Evolutionary conservation across 1,140 invertebrate species (phyloP), one percentile per base, ranked within the genome.

Genomic region (Batillaria attramentaria): DNA sequence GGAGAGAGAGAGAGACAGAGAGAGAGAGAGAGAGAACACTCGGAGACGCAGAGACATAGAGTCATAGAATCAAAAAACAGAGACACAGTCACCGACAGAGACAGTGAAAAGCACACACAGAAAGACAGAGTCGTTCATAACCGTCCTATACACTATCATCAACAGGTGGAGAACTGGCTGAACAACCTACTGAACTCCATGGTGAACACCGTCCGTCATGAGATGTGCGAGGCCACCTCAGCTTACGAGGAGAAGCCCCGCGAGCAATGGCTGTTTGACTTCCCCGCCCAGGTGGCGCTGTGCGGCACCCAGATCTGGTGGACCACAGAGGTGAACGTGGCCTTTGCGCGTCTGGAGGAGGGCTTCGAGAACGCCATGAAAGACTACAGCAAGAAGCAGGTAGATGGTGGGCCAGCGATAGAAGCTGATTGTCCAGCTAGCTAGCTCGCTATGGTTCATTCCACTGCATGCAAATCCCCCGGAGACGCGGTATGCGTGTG

Each of bases 221-320:
- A 95, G 87, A 95, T 99, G 86, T 94, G 94, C 4, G 96, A 98
- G 87, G 96, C 95, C 28, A 95, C 97, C 0, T 91, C 94, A 0
- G 93, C 94, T 0, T 99, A 98, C 89, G 97, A 98, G 92, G 97
- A 98, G 88, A 98, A 98, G 89, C 94, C 97, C 0, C 92, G 97
- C 87, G 97, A 99, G 83, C 95, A 97, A 87, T 99, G 97, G 98
- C 91, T 98, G 16, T 97, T 98, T 89, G 97, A 98, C 88, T 98
- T 96, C 91, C 97, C 97, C 77, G 97, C 97, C 3, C 91, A 91
- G 84, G 80, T 81, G 39, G 96, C 97, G 0, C 92, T 99, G 13
- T 97, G 96, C 88, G 96, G 96, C 5, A 97, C 97, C 6, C 97
- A 99, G 93, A 98, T 99, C 82, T 98, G 96, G 95, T 99, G 97